A percentile compares a stretch with the other conserved stretches of the same genome.
Conservation (phyloP, 2,113 vertebrate species). For the Indicator maculatus region DNA sequence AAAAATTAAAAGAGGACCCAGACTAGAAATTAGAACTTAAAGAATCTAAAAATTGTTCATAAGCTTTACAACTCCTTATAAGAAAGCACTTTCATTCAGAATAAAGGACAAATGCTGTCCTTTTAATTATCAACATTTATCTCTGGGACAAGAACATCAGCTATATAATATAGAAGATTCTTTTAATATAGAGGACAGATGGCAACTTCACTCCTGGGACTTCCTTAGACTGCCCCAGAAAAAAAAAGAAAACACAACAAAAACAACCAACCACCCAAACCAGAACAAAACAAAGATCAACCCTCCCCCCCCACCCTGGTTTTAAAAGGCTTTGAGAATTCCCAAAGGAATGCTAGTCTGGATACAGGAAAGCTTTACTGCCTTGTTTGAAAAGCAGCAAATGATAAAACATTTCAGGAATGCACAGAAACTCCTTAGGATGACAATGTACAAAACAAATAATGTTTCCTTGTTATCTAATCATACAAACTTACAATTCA, state of each 20-base stretch:
- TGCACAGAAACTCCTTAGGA: neutral
- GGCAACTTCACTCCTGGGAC: slow-evolving; percentile 77
- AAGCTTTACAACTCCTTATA: neutral
- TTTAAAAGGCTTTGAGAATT: slow-evolving; percentile 77
- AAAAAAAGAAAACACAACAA: neutral
- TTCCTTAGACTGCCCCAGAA: slow-evolving; percentile 71
- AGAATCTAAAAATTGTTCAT: neutral
- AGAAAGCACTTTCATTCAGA: slow-evolving; percentile 46
- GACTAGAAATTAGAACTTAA: neutral
- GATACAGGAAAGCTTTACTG: slow-evolving; percentile 28
- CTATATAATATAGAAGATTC: slow-evolving; percentile 75
- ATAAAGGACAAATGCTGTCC: slow-evolving; percentile 75
- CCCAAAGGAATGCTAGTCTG: slow-evolving; percentile 59
- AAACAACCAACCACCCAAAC: neutral
- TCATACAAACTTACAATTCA: neutral
- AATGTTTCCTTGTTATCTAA: neutral
- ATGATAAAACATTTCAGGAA: slow-evolving; percentile 32
- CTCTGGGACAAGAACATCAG: slow-evolving; percentile 81
- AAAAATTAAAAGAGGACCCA: neutral
- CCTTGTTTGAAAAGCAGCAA: slow-evolving; percentile 59
- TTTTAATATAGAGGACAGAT: slow-evolving; percentile 83
- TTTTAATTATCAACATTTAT: slow-evolving; percentile 84
- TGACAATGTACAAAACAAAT: neutral
- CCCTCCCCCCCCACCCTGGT: neutral
- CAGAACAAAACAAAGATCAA: slow-evolving; percentile 15